These are phyloP conservation scores for Melanaphis sacchari DNA, from an alignment of 1,140 invertebrate species.

Conservation along the genomic window DNA sequence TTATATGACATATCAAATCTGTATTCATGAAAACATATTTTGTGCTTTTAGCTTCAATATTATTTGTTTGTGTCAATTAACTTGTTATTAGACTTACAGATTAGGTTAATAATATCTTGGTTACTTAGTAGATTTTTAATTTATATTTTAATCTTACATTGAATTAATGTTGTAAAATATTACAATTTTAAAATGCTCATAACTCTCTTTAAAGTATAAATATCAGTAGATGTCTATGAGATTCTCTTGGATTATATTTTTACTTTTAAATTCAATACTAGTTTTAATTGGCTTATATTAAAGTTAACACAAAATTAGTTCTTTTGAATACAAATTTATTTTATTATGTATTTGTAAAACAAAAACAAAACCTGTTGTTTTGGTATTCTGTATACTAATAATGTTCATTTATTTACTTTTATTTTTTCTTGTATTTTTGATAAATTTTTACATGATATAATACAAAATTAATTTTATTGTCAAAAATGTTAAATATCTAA, in stretches of 20 bases:
- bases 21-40: background rate
- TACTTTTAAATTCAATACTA: background rate
- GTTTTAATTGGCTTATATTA: background rate
- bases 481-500: background rate
- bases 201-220: background rate
- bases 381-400: background rate
- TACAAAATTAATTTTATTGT: background rate
- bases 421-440: background rate
- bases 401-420: background rate
- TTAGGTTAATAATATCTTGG: background rate
- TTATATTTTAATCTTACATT: background rate
- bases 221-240: background rate
- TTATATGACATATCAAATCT: background rate
- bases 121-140: background rate
- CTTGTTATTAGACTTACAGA: background rate
- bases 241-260: background rate
- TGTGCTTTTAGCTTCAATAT: background rate
- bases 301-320: background rate
- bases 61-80: background rate
- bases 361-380: background rate
- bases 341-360: background rate
- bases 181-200: background rate
- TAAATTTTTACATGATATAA: conserved; percentile 1
- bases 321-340: background rate
- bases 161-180: background rate